A percentile compares a stretch with the other conserved stretches of the same genome.
These are phyloP conservation scores for Pyrocoelia pectoralis DNA, from an alignment of 2,888 invertebrate species.

Conservation along the genomic window DNA sequence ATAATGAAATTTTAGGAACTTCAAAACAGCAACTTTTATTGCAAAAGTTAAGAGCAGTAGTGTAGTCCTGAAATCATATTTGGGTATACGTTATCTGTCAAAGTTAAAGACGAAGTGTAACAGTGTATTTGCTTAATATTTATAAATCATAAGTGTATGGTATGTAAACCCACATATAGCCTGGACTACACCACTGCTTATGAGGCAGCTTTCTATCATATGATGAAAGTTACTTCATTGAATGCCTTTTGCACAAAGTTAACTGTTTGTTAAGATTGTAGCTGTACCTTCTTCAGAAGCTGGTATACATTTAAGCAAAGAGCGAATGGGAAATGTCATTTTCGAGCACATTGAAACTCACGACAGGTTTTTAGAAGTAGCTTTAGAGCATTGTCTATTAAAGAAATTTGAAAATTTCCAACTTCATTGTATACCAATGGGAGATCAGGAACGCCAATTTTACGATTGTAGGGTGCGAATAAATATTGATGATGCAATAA, in stretches of 20 bases:
- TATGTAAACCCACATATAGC: background rate
- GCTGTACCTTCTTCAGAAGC: background rate
- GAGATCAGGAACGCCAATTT: background rate
- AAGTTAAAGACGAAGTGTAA: too few species aligned
- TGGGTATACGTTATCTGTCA: background rate
- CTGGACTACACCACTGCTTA: background rate
- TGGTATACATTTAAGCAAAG: conserved; percentile 6
- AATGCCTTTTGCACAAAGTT: conserved; percentile 1
- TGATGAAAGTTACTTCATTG: background rate
- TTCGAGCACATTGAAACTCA: background rate
- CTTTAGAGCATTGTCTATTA: background rate
- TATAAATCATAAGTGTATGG: background rate
- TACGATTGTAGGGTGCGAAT: conserved; percentile 1
- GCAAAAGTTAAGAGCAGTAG: background rate
- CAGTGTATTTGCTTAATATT: too few species aligned
- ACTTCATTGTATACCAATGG: conserved; percentile 1
- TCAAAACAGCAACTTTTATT: background rate
- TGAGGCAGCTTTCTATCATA: background rate
- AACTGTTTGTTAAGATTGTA: conserved; percentile 5
- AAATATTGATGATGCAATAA: background rate
- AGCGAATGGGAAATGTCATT: background rate
- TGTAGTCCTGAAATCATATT: background rate
- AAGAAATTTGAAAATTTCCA: too few species aligned
- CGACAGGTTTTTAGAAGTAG: background rate
- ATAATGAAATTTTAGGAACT: conserved; percentile 1